A percentile compares a stretch with the other conserved stretches of the same genome.
phyloP scores from a whole-genome alignment of 2,888 invertebrate genomes.

The Eristalis pertinax region DNA sequence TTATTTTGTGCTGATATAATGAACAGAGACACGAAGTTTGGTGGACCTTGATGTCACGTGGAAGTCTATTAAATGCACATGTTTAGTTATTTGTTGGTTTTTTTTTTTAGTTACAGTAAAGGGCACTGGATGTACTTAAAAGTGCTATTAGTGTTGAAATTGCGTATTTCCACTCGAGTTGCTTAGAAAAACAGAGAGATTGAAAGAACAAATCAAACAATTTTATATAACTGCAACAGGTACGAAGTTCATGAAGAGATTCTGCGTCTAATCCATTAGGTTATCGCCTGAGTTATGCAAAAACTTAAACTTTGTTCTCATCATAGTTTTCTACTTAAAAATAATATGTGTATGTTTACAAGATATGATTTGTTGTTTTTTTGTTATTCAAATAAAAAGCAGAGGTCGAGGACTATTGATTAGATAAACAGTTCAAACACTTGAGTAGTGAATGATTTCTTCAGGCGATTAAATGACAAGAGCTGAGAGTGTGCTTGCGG shows the following conservation, averaged over 20 bases:
- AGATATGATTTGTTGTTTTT: not conserved
- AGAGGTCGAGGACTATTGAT: conserved; percentile 43
- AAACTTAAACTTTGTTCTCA: conserved; percentile 8
- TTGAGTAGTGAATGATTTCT: conserved; percentile 12
- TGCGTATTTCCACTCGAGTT: too few relatives aligned
- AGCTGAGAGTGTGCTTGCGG: not conserved
- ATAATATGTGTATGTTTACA: conserved; percentile 11
- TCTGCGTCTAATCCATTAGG: not conserved
- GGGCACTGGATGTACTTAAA: too few relatives aligned
- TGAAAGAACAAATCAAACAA: not conserved
- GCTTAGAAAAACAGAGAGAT: too few relatives aligned
- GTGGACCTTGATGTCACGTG: not conserved
- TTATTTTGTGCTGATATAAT: not conserved
- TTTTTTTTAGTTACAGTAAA: too few relatives aligned
- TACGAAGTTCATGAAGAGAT: not conserved
- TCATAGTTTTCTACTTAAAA: not conserved
- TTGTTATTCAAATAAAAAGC: not conserved
- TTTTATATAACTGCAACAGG: conserved; percentile 5
- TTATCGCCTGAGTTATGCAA: conserved; percentile 37
- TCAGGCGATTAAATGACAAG: not conserved
- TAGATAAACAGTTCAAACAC: conserved; percentile 47
- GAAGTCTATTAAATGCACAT: not conserved
- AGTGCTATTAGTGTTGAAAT: too few relatives aligned
- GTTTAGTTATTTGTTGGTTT: not conserved
- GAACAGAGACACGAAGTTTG: not conserved